Evolutionary conservation across 2,113 vertebrate genomes (phyloP).

Genomic region (Elachura formosa): DNA sequence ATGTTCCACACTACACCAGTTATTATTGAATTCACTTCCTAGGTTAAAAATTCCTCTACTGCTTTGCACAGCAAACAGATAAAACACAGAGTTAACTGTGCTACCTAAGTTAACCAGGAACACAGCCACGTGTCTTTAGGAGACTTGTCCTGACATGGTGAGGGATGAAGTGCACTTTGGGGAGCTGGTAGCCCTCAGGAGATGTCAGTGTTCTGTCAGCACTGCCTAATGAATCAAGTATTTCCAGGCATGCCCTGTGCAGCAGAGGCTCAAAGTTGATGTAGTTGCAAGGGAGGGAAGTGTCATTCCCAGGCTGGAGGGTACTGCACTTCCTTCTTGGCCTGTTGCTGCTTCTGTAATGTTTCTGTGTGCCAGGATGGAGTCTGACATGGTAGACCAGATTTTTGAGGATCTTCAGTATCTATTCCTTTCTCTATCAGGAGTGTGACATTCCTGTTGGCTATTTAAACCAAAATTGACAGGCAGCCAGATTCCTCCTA

Average conservation of each 20-base stretch:
- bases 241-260: background rate
- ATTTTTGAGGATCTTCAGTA: background rate
- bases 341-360: background rate
- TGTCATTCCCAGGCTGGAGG: background rate
- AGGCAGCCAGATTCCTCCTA: background rate
- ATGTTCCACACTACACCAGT: background rate
- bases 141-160: background rate
- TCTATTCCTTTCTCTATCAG: background rate
- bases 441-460: background rate
- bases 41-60: background rate
- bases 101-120: background rate
- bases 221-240: background rate
- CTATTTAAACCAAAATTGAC: background rate
- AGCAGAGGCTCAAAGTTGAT: background rate
- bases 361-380: background rate
- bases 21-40: background rate
- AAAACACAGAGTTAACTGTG: background rate
- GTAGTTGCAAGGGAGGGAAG: background rate
- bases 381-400: background rate
- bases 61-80: background rate
- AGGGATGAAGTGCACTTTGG: background rate
- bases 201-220: background rate
- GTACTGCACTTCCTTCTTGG: background rate
- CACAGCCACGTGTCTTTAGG: fast-evolving
- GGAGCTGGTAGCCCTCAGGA: background rate